Evolutionary conservation across 2,797 vertebrate genomes (phyloP).

Genomic region (Catharus ustulatus): DNA sequence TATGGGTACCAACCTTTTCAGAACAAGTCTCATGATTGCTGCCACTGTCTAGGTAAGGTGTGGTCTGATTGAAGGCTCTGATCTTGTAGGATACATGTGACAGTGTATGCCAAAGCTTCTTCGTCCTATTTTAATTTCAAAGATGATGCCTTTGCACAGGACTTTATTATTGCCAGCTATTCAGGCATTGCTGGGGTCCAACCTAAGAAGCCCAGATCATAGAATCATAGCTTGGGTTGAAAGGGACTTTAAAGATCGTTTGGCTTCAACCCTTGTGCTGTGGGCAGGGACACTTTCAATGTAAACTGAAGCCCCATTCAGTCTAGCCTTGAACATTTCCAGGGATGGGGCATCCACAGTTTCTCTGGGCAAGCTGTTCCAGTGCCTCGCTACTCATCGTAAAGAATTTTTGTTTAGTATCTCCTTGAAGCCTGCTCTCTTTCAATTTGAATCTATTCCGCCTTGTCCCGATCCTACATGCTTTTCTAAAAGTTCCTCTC

Average conservation of each 20-base stretch:
- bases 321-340: neutral
- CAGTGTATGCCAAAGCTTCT: neutral
- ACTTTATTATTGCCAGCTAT: neutral
- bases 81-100: accelerated
- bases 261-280: neutral
- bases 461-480: neutral
- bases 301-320: neutral
- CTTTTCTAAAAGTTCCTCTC: neutral
- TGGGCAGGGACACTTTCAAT: neutral
- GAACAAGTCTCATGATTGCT: neutral
- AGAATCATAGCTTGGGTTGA: neutral
- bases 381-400: neutral
- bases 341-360: neutral
- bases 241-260: no score
- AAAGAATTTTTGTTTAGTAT: neutral
- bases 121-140: neutral
- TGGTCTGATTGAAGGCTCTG: neutral
- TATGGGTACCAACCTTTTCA: neutral
- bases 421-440: neutral
- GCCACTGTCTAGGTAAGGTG: neutral
- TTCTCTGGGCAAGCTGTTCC: neutral
- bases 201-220: neutral
- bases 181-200: neutral
- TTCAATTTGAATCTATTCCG: neutral
- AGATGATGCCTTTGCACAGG: neutral